These are phyloP conservation scores for Eptesicus fuscus DNA, from an alignment of 2,113 vertebrate genomes.

Conservation along the genomic window DNA sequence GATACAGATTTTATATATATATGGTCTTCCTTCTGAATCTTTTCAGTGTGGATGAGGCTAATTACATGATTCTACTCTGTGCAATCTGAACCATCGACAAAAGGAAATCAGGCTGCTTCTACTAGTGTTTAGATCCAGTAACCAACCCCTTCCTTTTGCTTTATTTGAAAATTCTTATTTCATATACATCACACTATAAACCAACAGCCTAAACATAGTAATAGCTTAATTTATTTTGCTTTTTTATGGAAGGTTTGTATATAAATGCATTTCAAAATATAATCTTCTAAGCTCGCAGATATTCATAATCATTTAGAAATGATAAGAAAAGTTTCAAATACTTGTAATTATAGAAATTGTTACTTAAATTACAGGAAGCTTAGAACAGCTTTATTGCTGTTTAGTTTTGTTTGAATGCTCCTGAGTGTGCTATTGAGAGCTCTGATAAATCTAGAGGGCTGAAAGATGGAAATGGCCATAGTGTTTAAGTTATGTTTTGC, in stretches of 20 bases:
- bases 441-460: constrained; percentile 59
- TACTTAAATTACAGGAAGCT: constrained; percentile 73
- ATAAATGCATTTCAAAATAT: constrained; percentile 71
- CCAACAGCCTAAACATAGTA: constrained; percentile 59
- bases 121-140: constrained; percentile 26
- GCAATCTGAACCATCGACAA: constrained; percentile 33
- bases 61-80: not conserved
- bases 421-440: constrained; percentile 62
- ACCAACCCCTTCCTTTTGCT: constrained; percentile 37
- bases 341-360: constrained; percentile 77
- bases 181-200: constrained; percentile 50
- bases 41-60: not conserved
- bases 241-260: constrained; percentile 69
- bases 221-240: constrained; percentile 73
- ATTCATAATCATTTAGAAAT: constrained; percentile 72
- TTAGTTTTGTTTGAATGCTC: constrained; percentile 73
- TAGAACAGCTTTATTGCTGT: constrained; percentile 69
- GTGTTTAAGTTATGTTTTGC: constrained; percentile 71
- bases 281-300: constrained; percentile 68
- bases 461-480: constrained; percentile 49
- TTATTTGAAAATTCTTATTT: constrained; percentile 66
- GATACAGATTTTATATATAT: not conserved
- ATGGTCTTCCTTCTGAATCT: constrained; percentile 2
- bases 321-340: constrained; percentile 76
- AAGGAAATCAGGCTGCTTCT: constrained; percentile 16